Percentiles rank a stretch among this genome's conserved stretches.
phyloP scores from a whole-genome alignment of 2,113 vertebrate species.

The Tonatia bakeri region DNA sequence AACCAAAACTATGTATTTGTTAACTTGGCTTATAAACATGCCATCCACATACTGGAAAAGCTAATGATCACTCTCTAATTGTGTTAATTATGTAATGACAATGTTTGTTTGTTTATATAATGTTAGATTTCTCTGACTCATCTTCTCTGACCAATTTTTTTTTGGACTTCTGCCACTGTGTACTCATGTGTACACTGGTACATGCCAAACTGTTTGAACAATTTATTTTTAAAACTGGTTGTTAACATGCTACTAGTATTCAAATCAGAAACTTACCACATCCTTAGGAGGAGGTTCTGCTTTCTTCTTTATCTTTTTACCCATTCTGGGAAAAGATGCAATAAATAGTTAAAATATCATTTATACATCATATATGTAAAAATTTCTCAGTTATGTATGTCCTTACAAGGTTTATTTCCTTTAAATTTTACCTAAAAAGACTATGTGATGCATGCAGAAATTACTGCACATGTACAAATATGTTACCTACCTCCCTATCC shows the following conservation, averaged over 20 bases:
- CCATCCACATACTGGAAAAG: conserved; percentile 53
- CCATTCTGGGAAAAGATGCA: conserved; percentile 85
- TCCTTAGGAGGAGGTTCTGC: conserved; percentile 83
- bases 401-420: neutral
- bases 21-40: conserved; percentile 55
- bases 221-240: conserved; percentile 49
- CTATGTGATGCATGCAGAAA: neutral
- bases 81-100: conserved; percentile 68
- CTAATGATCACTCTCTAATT: conserved; percentile 67
- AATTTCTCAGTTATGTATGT: neutral
- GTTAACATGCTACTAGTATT: conserved; percentile 36
- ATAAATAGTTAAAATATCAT: conserved; percentile 5
- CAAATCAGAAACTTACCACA: conserved; percentile 85
- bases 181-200: conserved; percentile 35
- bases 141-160: neutral
- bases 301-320: conserved; percentile 91
- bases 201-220: conserved; percentile 50
- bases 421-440: conserved; percentile 3
- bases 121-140: conserved; percentile 68
- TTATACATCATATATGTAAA: neutral
- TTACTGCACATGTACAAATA: neutral
- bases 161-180: conserved; percentile 66
- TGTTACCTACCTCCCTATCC: neutral
- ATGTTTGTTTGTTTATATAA: conserved; percentile 63
- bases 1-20: conserved; percentile 51